Evolutionary conservation across 2,797 vertebrate species (phyloP), one percentile per base, ranked within the genome.

Genomic region (Moxostoma hubbsi): DNA sequence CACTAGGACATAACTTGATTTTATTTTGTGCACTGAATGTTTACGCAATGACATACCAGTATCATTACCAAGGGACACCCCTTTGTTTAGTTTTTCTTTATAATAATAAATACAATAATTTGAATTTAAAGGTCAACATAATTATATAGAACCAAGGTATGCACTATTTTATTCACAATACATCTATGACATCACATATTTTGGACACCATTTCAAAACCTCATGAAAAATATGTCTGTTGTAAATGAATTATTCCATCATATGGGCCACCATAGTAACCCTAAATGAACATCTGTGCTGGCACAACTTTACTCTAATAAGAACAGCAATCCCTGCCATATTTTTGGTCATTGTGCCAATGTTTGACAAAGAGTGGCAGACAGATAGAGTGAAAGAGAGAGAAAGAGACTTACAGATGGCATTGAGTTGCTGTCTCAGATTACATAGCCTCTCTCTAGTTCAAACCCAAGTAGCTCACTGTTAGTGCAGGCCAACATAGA

Each of bases 271-370:
- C 67, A 78, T 18, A 70, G 67, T 16, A 78, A 70, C 54, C 54
- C 74, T n/a, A 72, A 70, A 73, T 7, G 49, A 73, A 70, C 82
- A 83, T 71, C 76, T 78, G 76, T 70, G 76, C 75, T 62, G 24
- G 57, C 53, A 49, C 76, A 54, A 62, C 67, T 54, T 78, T 78
- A 18, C 65, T 77, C 49, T 50, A 62, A 57, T 11, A 43, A 78
- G 67, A 16, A 54, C 2, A 18, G 58, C 58, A 62, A 78, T 46
- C 49, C 67, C 36, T n/a, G 76, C 57, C 59, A 70, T 78, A 67
- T 46, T 78, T 63, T 24, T 71, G 58, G 67, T 54, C 67, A 63
- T 8, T 62, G 50, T n/a, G 67, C 76, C 53, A 78, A 71, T 71
- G 76, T 71, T 70, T 55, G 50, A 68, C 51, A 54, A 16, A 36